Evolutionary conservation across 2,888 invertebrate species (phyloP).

Genomic region (Exephanes ischioxanthus): DNA sequence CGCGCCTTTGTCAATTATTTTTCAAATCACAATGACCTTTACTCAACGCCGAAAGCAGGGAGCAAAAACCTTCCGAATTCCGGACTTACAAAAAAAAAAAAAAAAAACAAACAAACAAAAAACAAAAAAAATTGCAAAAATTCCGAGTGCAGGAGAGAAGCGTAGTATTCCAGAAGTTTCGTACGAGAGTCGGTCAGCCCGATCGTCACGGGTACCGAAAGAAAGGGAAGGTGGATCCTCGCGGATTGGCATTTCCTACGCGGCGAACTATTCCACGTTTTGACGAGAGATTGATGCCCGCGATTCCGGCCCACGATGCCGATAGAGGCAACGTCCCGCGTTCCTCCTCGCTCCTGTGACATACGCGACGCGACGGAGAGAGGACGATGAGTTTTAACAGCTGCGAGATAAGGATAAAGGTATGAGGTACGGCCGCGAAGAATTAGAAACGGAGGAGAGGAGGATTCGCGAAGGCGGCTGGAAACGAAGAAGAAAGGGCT

Average conservation of each 20-base stretch:
- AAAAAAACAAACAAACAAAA: too few species aligned
- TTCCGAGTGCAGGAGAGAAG: neutral
- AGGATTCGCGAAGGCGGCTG: constrained; percentile 49
- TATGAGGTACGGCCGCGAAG: constrained; percentile 29
- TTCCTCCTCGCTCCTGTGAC: constrained; percentile 30
- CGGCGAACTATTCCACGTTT: constrained; percentile 80
- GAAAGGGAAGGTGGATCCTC: constrained; percentile 57
- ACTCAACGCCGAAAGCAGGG: neutral
- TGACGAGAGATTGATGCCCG: constrained; percentile 85
- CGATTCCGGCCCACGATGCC: constrained; percentile 54
- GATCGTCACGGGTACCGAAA: constrained; percentile 3
- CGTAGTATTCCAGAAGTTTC: neutral
- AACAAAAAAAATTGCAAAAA: constrained; percentile 19
- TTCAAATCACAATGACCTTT: neutral
- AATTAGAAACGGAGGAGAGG: constrained; percentile 53
- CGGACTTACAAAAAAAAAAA: neutral
- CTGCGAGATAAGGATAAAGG: constrained; percentile 47
- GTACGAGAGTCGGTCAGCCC: neutral
- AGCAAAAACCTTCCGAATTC: constrained; percentile 29
- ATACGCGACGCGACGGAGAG: constrained; percentile 13
- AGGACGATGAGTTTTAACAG: constrained; percentile 11
- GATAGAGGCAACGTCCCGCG: constrained; percentile 49
- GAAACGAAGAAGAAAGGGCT: constrained; percentile 74
- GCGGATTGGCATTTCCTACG: constrained; percentile 81
- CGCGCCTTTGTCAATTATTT: too few species aligned